Conservation (phyloP, 2,888 invertebrate species). For the Ophioninae sp. region DNA sequence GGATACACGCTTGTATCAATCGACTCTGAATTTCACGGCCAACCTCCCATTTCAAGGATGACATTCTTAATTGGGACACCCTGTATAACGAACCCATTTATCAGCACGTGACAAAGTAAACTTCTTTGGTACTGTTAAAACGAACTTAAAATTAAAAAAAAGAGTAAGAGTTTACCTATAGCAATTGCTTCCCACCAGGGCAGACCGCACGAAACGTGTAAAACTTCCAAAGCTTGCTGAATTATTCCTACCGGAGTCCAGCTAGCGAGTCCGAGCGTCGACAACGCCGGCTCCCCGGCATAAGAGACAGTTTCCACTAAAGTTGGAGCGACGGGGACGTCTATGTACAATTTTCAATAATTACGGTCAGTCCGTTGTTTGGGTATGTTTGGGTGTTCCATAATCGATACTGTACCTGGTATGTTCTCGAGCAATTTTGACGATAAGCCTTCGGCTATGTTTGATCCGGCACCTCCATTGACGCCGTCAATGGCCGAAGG, state of each 20-base stretch:
- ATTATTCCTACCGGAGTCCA: constrained; percentile 91
- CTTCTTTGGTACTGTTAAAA: too few species aligned
- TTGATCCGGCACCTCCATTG: constrained; percentile 46
- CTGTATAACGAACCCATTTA: too few species aligned
- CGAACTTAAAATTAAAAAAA: too few species aligned
- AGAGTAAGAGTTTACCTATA: constrained; percentile 82
- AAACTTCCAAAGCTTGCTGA: constrained; percentile 90
- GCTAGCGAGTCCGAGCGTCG: constrained; percentile 91
- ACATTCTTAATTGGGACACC: too few species aligned
- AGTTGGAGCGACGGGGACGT: constrained; percentile 72
- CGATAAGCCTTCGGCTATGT: constrained; percentile 1
- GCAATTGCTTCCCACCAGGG: constrained; percentile 97
- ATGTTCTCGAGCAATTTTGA: constrained; percentile 67
- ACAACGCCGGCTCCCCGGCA: constrained; percentile 89
- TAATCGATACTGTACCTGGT: constrained; percentile 71
- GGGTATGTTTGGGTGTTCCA: neutral
- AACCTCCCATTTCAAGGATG: too few species aligned
- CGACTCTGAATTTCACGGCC: too few species aligned
- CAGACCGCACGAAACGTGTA: constrained; percentile 90
- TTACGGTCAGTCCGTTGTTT: neutral
- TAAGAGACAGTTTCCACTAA: constrained; percentile 55
- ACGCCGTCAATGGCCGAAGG: neutral
- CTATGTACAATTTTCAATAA: constrained; percentile 54
- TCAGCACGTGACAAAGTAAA: too few species aligned
- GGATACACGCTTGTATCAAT: too few species aligned